Percentiles rank a stretch among this genome's conserved stretches.
phyloP scores from a whole-genome alignment of 1,140 invertebrate genomes.

The Hestina assimilis region DNA sequence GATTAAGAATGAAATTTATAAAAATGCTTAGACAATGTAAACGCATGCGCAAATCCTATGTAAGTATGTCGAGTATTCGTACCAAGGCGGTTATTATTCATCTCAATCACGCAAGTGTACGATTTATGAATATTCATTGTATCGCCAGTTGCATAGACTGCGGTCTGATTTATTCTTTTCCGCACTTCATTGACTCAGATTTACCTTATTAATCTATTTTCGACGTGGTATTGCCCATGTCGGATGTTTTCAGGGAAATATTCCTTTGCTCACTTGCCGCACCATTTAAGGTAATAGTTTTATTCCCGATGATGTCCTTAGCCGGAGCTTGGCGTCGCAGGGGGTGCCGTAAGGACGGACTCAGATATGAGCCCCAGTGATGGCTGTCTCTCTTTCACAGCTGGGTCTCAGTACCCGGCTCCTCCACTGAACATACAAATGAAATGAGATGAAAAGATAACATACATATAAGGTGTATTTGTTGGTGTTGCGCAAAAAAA shows the following conservation, averaged over 20 bases:
- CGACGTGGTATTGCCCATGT: neutral
- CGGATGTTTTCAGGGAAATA: neutral
- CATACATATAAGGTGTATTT: too few relatives aligned
- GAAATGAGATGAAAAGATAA: too few relatives aligned
- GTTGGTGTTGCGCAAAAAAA: too few relatives aligned
- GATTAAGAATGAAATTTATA: neutral
- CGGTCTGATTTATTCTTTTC: conserved; percentile 11
- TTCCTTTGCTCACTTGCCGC: neutral
- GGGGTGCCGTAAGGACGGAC: too few relatives aligned
- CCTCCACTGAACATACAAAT: too few relatives aligned
- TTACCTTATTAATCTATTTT: neutral
- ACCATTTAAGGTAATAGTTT: neutral
- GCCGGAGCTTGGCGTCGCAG: neutral
- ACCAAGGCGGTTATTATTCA: conserved; percentile 21
- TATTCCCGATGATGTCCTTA: neutral
- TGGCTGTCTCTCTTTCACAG: too few relatives aligned
- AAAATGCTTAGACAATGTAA: neutral
- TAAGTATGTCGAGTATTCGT: conserved; percentile 9
- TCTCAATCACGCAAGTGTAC: conserved; percentile 21
- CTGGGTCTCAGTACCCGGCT: too few relatives aligned
- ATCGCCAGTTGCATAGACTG: neutral
- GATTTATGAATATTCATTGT: conserved; percentile 19
- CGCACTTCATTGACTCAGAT: neutral
- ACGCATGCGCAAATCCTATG: neutral
- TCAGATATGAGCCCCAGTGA: too few relatives aligned